phyloP scores from a whole-genome alignment of 2,888 invertebrate genomes.

The Aplocera efformata region DNA sequence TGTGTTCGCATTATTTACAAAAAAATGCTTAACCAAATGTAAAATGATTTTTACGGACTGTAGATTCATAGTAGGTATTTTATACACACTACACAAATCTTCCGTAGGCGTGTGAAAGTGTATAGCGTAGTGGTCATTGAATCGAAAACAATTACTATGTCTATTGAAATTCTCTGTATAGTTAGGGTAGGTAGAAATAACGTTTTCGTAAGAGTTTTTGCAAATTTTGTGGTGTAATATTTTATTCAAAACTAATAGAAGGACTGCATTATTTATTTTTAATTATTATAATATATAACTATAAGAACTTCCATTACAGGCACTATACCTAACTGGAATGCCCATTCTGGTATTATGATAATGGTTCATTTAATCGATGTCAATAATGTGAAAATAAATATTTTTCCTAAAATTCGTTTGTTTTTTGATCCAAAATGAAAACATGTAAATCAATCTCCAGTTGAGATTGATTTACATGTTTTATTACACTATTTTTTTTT shows the following conservation, averaged over 20 bases:
- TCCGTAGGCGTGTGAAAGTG: slow-evolving; percentile 42
- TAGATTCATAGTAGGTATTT: slow-evolving; percentile 38
- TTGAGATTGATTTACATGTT: too few species aligned
- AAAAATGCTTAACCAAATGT: too few species aligned
- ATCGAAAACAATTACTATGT: slow-evolving; percentile 25
- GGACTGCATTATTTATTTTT: slow-evolving; percentile 11
- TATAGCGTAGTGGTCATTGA: slow-evolving; percentile 35
- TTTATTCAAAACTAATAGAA: slow-evolving; percentile 9
- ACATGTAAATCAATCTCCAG: too few species aligned
- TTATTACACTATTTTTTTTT: too few species aligned
- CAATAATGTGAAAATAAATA: slow-evolving; percentile 74
- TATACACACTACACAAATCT: slow-evolving; percentile 44
- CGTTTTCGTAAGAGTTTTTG: slow-evolving; percentile 19
- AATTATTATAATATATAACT: too few species aligned
- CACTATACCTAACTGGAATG: slow-evolving; percentile 12
- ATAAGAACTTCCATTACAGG: slow-evolving; percentile 8
- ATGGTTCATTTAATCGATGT: slow-evolving; percentile 35
- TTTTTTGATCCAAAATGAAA: slow-evolving; percentile 24
- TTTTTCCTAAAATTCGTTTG: slow-evolving; percentile 53
- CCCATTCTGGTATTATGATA: slow-evolving; percentile 3
- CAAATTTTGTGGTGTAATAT: slow-evolving; percentile 13
- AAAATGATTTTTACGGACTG: slow-evolving; percentile 29
- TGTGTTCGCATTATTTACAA: too few species aligned
- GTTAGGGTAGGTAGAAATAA: slow-evolving; percentile 22
- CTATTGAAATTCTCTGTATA: slow-evolving; percentile 18